phyloP scores from a whole-genome alignment of 53 echinoderm and acorn worm species.

The Luidia sarsii region DNA sequence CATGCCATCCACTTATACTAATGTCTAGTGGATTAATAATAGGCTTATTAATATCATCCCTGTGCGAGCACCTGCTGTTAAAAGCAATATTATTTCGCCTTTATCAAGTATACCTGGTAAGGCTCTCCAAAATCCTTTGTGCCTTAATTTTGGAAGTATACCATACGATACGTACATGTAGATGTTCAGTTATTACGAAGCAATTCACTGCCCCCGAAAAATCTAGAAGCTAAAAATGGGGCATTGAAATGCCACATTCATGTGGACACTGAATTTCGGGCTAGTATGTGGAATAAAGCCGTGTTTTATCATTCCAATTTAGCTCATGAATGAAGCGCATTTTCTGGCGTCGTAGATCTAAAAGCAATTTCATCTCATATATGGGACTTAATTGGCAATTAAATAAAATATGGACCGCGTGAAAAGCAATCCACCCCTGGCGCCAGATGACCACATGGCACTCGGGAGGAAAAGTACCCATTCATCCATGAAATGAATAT shows the following conservation, averaged over 20 bases:
- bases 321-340: constrained; percentile 8
- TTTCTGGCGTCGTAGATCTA: constrained; percentile 4
- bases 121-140: constrained; percentile 3
- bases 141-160: too few relatives aligned
- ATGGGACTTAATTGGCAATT: constrained; percentile 51
- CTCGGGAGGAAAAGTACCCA: constrained; percentile 9
- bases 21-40: constrained; percentile 56
- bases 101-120: constrained; percentile 21
- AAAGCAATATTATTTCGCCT: constrained; percentile 60
- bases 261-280: too few relatives aligned
- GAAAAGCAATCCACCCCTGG: constrained; percentile 39
- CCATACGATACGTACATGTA: too few relatives aligned
- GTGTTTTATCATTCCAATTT: constrained; percentile 20
- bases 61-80: constrained; percentile 51
- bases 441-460: constrained; percentile 47
- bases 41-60: constrained; percentile 42
- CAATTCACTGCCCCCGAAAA: too few relatives aligned
- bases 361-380: constrained; percentile 55
- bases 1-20: constrained; percentile 57
- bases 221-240: too few relatives aligned
- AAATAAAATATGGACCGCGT: constrained; percentile 59
- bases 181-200: too few relatives aligned
- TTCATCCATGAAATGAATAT: constrained; percentile 56
- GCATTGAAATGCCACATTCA: too few relatives aligned
- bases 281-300: too few relatives aligned